phyloP scores from a whole-genome alignment of 37 sponge, comb jelly and placozoan species.

The Crambe crambe region DNA sequence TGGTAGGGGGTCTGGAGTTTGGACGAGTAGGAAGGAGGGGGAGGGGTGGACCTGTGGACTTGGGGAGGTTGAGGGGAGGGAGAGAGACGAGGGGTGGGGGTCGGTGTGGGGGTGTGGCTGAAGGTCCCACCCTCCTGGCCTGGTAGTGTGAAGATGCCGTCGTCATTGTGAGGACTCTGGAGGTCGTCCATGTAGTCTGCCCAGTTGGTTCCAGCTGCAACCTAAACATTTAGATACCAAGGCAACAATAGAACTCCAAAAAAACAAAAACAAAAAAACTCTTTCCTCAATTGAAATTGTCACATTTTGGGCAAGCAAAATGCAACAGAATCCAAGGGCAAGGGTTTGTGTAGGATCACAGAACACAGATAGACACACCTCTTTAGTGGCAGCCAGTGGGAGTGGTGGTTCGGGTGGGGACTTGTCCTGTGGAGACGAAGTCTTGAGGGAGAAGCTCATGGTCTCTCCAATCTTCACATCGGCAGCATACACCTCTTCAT shows the following conservation, averaged over 20 bases:
- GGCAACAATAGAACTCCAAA: neutral
- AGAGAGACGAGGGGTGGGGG: neutral
- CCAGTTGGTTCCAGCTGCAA: neutral
- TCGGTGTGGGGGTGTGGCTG: constrained; percentile 7
- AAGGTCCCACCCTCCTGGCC: neutral
- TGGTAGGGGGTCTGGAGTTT: neutral
- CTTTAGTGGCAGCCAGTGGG: neutral
- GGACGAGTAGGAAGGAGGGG: neutral
- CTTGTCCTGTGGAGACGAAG: neutral
- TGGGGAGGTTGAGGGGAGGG: constrained; percentile 5
- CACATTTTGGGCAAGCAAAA: neutral
- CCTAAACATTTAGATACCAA: neutral
- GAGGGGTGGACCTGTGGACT: neutral
- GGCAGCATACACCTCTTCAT: constrained; percentile 7
- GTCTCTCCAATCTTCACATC: neutral
- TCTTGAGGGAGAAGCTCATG: neutral
- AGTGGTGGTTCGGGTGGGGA: neutral
- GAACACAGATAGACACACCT: neutral
- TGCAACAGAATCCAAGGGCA: neutral
- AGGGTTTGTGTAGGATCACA: too few relatives aligned
- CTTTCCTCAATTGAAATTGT: too few relatives aligned
- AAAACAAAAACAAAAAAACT: neutral
- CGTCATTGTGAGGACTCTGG: constrained; percentile 32
- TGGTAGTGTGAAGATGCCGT: constrained; percentile 14
- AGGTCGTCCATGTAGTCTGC: constrained; percentile 19